Evolutionary conservation across 1,140 invertebrate genomes (phyloP).

Genomic region (Lithobius niger): DNA sequence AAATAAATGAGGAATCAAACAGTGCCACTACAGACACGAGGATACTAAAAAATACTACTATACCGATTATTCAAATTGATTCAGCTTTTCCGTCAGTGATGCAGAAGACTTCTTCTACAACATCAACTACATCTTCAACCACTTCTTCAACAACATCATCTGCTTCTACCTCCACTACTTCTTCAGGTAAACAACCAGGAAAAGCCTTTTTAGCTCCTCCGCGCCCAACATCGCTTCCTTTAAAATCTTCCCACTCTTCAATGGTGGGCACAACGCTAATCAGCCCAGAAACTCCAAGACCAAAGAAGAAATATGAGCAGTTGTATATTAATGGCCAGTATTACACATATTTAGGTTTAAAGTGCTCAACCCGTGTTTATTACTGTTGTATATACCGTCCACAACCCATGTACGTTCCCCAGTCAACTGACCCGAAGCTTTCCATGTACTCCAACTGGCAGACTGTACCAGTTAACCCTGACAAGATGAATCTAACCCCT

Average conservation of each 20-base stretch:
- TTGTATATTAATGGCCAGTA: slow-evolving; percentile 74
- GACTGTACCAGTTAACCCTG: slow-evolving; percentile 47
- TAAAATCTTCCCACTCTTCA: slow-evolving; percentile 46
- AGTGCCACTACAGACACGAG: too few relatives aligned
- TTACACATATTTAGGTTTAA: slow-evolving; percentile 80
- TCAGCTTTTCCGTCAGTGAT: too few relatives aligned
- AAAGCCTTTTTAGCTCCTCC: slow-evolving; percentile 16
- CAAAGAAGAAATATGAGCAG: slow-evolving; percentile 73
- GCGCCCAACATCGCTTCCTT: slow-evolving; percentile 59
- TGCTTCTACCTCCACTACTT: background rate
- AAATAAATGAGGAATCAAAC: too few relatives aligned
- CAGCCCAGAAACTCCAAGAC: slow-evolving; percentile 77
- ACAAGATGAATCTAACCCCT: slow-evolving; percentile 53
- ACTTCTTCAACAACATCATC: background rate
- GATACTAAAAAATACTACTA: too few relatives aligned
- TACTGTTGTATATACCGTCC: slow-evolving; percentile 82
- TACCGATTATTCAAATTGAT: too few relatives aligned
- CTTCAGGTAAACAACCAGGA: background rate
- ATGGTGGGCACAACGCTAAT: slow-evolving; percentile 29
- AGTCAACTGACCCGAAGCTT: slow-evolving; percentile 60
- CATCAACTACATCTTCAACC: background rate
- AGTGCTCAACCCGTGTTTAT: slow-evolving; percentile 75
- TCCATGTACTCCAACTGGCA: slow-evolving; percentile 99
- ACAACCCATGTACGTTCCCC: slow-evolving; percentile 81
- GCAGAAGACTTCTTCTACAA: too few relatives aligned